A percentile compares a stretch with the other conserved stretches of the same genome.
These are phyloP conservation scores for Sciurus niger DNA, from an alignment of 2,113 vertebrate species.

Conservation along the genomic window DNA sequence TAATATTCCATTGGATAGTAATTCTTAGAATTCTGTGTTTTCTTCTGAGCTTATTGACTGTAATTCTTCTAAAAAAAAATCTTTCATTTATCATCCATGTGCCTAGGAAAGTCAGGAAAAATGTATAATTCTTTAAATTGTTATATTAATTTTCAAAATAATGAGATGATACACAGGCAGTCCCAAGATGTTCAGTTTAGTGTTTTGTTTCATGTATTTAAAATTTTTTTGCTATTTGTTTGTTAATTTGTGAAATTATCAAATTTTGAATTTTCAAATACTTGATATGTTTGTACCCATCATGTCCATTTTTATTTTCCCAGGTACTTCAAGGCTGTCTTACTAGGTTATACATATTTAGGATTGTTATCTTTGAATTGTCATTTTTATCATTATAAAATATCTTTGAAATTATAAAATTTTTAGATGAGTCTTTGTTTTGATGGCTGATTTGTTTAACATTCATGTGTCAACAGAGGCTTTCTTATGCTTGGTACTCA, in stretches of 20 bases:
- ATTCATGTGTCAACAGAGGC: too few species aligned
- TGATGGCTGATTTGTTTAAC: too few species aligned
- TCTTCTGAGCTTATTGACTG: not conserved
- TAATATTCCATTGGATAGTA: not conserved
- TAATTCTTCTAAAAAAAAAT: constrained; percentile 32
- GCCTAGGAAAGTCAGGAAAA: not conserved
- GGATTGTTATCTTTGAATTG: not conserved
- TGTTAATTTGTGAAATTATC: not conserved
- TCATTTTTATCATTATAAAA: constrained; percentile 23
- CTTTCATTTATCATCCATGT: not conserved
- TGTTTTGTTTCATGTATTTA: not conserved
- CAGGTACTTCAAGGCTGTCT: not conserved
- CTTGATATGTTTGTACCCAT: not conserved
- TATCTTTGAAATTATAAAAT: not conserved
- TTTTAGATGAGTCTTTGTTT: not conserved
- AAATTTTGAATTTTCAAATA: not conserved
- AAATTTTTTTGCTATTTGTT: not conserved
- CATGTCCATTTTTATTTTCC: not conserved
- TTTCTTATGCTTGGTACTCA: too few species aligned
- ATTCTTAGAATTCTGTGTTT: not conserved
- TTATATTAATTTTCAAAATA: constrained; percentile 19
- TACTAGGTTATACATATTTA: not conserved
- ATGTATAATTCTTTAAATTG: not conserved
- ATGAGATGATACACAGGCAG: not conserved
- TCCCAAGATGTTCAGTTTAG: not conserved